phyloP scores from a whole-genome alignment of 2,888 invertebrate genomes.

The Theretra japonica region DNA sequence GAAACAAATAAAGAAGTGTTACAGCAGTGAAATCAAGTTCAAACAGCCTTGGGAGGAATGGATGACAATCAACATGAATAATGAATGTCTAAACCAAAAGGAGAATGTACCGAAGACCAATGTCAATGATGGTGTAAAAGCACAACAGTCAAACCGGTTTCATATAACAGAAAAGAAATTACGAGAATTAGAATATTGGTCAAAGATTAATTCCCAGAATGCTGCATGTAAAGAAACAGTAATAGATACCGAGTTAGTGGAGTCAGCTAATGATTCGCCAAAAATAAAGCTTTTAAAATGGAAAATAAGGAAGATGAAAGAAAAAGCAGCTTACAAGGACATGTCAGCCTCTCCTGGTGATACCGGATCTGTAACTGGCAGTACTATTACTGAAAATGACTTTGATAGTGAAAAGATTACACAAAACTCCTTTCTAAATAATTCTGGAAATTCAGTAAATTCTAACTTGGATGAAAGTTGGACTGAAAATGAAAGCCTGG shows the following conservation, averaged over 20 bases:
- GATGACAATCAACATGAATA: slow-evolving; percentile 51
- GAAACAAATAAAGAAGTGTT: slow-evolving; percentile 50
- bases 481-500: neutral
- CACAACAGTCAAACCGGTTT: neutral
- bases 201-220: neutral
- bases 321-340: neutral
- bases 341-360: neutral
- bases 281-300: slow-evolving; percentile 16
- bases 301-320: slow-evolving; percentile 1
- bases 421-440: neutral
- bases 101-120: neutral
- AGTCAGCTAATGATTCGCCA: neutral
- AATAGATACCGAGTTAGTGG: neutral
- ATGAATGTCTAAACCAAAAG: neutral
- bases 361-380: slow-evolving; percentile 2
- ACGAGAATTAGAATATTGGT: neutral
- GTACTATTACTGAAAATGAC: neutral
- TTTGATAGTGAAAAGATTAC: neutral
- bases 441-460: slow-evolving; percentile 7
- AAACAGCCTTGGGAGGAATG: slow-evolving; percentile 44
- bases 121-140: neutral
- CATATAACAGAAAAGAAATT: neutral
- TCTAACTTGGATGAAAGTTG: slow-evolving; percentile 3
- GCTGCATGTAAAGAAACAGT: neutral
- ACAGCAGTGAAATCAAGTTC: slow-evolving; percentile 38